Percentiles rank a stretch among this genome's conserved stretches.
Conservation (phyloP, 2,113 vertebrate species). For the Rallus limicola region DNA sequence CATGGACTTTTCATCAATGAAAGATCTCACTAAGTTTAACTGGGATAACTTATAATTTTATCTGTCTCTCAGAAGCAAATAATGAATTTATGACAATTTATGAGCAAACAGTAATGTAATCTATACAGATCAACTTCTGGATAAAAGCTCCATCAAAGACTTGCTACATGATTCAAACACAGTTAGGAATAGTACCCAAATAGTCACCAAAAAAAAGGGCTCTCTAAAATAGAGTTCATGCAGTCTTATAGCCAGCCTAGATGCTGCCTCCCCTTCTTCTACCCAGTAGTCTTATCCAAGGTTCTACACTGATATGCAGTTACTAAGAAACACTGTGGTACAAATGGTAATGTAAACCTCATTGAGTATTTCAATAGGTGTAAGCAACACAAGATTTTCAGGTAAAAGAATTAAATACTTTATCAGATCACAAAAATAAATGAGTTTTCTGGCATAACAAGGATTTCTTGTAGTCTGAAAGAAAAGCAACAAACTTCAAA, state of each 20-base stretch:
- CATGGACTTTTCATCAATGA: neutral
- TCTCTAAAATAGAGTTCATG: neutral
- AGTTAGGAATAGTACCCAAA: neutral
- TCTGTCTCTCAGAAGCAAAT: neutral
- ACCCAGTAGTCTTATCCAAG: neutral
- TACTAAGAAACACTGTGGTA: neutral
- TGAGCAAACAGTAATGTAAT: neutral
- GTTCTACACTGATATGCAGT: neutral
- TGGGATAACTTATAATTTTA: neutral
- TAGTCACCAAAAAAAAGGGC: neutral
- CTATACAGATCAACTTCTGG: neutral
- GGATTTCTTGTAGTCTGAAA: neutral
- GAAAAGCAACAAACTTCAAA: neutral
- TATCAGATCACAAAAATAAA: neutral
- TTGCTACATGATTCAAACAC: neutral
- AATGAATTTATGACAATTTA: neutral
- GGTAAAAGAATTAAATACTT: neutral
- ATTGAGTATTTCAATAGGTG: neutral
- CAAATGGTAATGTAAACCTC: neutral
- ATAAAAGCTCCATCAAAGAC: neutral
- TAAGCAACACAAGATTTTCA: neutral
- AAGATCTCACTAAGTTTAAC: neutral
- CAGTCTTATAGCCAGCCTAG: neutral
- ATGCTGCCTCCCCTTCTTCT: neutral
- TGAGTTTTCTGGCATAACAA: neutral